phyloP scores from a whole-genome alignment of 2,888 invertebrate genomes.

The Hirtodrosophila trivittata region DNA sequence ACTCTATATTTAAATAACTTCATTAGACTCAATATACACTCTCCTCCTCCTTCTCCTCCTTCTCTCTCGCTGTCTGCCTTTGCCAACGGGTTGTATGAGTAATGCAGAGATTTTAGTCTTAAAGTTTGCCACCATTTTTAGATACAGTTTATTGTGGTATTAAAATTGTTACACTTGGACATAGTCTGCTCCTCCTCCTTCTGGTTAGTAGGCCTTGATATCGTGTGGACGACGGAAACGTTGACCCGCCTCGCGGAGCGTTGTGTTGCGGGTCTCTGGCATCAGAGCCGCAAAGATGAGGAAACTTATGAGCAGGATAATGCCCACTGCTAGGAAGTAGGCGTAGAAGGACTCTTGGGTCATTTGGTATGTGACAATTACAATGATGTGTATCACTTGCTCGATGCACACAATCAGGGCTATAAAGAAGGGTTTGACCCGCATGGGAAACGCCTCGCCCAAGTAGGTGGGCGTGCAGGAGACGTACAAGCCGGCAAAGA shows the following conservation, averaged over 20 bases:
- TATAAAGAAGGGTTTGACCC: slow-evolving; percentile 66
- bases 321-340: slow-evolving; percentile 58
- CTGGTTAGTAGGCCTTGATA: slow-evolving; percentile 46
- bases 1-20: slow-evolving; percentile 14
- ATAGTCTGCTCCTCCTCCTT: neutral
- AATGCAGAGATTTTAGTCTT: slow-evolving; percentile 15
- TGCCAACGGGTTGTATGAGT: slow-evolving; percentile 19
- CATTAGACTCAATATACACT: too few species aligned
- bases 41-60: too few species aligned
- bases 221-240: slow-evolving; percentile 51
- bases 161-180: neutral
- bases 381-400: slow-evolving; percentile 66
- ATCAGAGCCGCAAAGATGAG: slow-evolving; percentile 46
- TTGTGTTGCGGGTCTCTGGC: slow-evolving; percentile 62
- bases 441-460: slow-evolving; percentile 77
- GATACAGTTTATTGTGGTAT: slow-evolving; percentile 1
- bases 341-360: slow-evolving; percentile 10
- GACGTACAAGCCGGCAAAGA: slow-evolving; percentile 70
- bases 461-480: slow-evolving; percentile 67
- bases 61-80: too few species aligned
- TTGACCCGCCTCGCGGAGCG: slow-evolving; percentile 56
- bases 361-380: slow-evolving; percentile 34
- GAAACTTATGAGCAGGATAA: slow-evolving; percentile 49
- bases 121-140: too few species aligned
- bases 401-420: slow-evolving; percentile 66